Evolutionary conservation across 1,140 invertebrate genomes (phyloP).

Genomic region (Marisa cornuarietis): DNA sequence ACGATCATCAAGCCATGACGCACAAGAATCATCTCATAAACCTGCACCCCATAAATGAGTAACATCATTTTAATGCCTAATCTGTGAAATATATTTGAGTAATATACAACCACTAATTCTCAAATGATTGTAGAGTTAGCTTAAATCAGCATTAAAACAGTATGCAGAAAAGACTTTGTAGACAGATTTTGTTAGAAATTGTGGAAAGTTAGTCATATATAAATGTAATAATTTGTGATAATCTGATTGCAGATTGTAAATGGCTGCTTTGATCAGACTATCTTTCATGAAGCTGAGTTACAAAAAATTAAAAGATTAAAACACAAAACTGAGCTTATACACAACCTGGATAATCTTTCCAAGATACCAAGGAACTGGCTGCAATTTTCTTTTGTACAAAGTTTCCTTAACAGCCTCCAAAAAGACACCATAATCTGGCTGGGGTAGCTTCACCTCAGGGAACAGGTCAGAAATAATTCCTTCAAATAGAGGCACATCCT

Average conservation of each 20-base stretch:
- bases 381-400: slow-evolving; percentile 60
- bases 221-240: too few species aligned
- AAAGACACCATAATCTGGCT: slow-evolving; percentile 73
- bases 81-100: too few species aligned
- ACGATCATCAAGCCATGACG: slow-evolving; percentile 72
- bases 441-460: slow-evolving; percentile 62
- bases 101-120: too few species aligned
- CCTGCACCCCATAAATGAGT: slow-evolving; percentile 34
- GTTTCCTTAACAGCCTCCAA: slow-evolving; percentile 66
- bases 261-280: too few species aligned
- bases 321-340: background rate
- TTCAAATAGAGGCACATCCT: slow-evolving; percentile 68
- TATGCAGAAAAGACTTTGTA: too few species aligned
- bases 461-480: slow-evolving; percentile 68
- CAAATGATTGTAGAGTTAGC: too few species aligned
- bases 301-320: too few species aligned
- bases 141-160: too few species aligned
- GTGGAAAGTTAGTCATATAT: too few species aligned
- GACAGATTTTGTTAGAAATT: too few species aligned
- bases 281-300: too few species aligned
- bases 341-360: slow-evolving; percentile 67
- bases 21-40: slow-evolving; percentile 68
- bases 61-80: background rate
- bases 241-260: too few species aligned
- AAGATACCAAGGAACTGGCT: slow-evolving; percentile 64